phyloP scores from a whole-genome alignment of 2,113 vertebrate species.

The Patagioenas fasciata region DNA sequence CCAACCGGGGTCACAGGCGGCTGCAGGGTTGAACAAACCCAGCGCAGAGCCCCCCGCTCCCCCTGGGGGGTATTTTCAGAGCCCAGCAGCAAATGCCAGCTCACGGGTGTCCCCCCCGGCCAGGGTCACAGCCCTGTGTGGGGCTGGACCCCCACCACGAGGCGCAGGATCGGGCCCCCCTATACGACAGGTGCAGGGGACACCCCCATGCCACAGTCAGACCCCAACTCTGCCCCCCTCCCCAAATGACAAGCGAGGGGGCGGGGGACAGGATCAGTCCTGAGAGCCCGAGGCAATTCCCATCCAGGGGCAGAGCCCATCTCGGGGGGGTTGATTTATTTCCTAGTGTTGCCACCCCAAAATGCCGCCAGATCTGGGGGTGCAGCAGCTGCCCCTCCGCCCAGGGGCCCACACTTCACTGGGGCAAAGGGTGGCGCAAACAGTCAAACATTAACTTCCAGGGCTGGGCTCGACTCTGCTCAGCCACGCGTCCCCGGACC shows the following conservation, averaged over 20 bases:
- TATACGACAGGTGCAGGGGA: rapidly evolving
- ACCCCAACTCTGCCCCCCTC: not conserved
- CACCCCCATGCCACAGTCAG: rapidly evolving
- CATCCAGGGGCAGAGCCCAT: rapidly evolving
- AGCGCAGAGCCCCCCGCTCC: not conserved
- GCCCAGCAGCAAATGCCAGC: not conserved
- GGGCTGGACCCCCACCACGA: not conserved
- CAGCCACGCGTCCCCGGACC: rapidly evolving
- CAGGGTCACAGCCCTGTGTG: too few relatives aligned
- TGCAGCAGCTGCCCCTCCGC: rapidly evolving
- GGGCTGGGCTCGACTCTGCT: not conserved
- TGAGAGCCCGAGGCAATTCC: not conserved
- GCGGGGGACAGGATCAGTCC: not conserved
- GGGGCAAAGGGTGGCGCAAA: not conserved
- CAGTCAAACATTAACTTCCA: slow-evolving; percentile 26
- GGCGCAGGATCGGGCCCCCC: not conserved
- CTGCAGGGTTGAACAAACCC: not conserved
- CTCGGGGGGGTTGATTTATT: rapidly evolving
- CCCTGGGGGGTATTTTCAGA: slow-evolving; percentile 7
- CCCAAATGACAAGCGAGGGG: not conserved
- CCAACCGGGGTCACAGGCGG: rapidly evolving
- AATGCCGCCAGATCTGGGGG: not conserved
- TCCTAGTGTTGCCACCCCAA: not conserved
- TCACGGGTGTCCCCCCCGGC: not conserved
- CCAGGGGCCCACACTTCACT: not conserved